A percentile compares a stretch with the other conserved stretches of the same genome.
phyloP scores from a whole-genome alignment of 1,140 invertebrate species.

The Dendroctonus valens region DNA sequence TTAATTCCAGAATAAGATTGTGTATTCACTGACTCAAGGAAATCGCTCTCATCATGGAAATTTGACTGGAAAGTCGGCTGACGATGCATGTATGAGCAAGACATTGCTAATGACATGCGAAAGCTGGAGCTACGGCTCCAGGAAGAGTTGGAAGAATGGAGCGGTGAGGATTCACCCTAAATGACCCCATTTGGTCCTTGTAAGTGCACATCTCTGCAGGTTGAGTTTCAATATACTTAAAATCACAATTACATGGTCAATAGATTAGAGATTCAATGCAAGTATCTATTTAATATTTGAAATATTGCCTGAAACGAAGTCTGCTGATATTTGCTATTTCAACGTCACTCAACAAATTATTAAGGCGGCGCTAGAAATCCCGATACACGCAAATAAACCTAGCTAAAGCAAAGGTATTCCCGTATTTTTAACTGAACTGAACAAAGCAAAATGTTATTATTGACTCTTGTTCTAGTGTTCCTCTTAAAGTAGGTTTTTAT shows the following conservation, averaged over 20 bases:
- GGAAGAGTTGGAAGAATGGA: constrained; percentile 67
- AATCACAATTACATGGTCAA: neutral
- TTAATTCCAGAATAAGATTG: constrained; percentile 45
- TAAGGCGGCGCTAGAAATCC: too few relatives aligned
- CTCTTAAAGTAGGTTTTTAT: too few relatives aligned
- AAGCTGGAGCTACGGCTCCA: constrained; percentile 65
- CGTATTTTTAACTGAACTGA: too few relatives aligned
- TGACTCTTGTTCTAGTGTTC: too few relatives aligned
- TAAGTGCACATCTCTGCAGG: neutral
- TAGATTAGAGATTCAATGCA: neutral
- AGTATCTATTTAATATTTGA: neutral
- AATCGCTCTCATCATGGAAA: constrained; percentile 37
- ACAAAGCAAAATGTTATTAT: too few relatives aligned
- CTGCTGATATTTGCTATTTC: neutral
- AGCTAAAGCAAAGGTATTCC: too few relatives aligned
- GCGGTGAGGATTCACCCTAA: constrained; percentile 59
- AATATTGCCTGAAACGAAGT: neutral
- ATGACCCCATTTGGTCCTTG: constrained; percentile 35
- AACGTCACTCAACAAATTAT: too few relatives aligned
- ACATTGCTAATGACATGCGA: constrained; percentile 67
- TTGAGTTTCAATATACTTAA: neutral
- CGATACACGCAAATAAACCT: too few relatives aligned
- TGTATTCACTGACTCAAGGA: constrained; percentile 43
- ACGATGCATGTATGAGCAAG: constrained; percentile 67
- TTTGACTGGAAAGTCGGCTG: constrained; percentile 29